Percentiles rank a stretch among this genome's conserved stretches.
phyloP scores from a whole-genome alignment of 1,140 invertebrate genomes.

The Vanessa atalanta region DNA sequence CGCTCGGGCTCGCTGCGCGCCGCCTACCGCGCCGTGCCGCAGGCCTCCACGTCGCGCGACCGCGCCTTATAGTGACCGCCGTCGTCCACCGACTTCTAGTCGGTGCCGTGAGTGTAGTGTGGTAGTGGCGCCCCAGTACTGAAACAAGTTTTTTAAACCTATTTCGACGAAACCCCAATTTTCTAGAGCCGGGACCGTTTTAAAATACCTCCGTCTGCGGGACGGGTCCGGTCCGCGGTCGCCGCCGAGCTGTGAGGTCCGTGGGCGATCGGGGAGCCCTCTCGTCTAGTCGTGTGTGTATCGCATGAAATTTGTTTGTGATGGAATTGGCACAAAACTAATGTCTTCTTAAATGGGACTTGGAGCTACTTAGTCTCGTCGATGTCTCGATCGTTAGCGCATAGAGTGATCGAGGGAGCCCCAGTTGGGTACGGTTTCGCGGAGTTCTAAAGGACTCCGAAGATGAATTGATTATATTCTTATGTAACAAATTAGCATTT shows the following conservation, averaged over 20 bases:
- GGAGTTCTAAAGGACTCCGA: not conserved
- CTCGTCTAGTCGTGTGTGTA: not conserved
- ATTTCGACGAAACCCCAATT: constrained; percentile 6
- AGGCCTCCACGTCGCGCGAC: constrained; percentile 51
- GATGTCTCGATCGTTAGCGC: constrained; percentile 9
- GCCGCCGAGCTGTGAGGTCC: not conserved
- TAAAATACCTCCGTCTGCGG: not conserved
- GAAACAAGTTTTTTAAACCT: constrained; percentile 7
- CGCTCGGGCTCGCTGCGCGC: constrained; percentile 41
- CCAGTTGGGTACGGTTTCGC: not conserved
- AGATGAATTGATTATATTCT: constrained; percentile 25
- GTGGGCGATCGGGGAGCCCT: too few relatives aligned
- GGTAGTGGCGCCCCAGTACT: not conserved
- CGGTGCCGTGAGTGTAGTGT: constrained; percentile 9
- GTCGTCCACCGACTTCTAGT: constrained; percentile 47
- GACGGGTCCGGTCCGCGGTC: not conserved
- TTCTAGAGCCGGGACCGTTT: constrained; percentile 3
- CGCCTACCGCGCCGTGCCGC: constrained; percentile 59
- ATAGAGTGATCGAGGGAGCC: not conserved
- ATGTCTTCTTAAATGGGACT: not conserved
- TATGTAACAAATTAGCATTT: constrained; percentile 11
- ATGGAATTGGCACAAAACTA: constrained; percentile 17
- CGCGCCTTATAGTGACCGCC: constrained; percentile 64
- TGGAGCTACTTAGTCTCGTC: constrained; percentile 3
- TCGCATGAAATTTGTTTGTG: not conserved